These are phyloP conservation scores for Gadopsis marmoratus DNA, from an alignment of 2,797 vertebrate species.

Conservation along the genomic window DNA sequence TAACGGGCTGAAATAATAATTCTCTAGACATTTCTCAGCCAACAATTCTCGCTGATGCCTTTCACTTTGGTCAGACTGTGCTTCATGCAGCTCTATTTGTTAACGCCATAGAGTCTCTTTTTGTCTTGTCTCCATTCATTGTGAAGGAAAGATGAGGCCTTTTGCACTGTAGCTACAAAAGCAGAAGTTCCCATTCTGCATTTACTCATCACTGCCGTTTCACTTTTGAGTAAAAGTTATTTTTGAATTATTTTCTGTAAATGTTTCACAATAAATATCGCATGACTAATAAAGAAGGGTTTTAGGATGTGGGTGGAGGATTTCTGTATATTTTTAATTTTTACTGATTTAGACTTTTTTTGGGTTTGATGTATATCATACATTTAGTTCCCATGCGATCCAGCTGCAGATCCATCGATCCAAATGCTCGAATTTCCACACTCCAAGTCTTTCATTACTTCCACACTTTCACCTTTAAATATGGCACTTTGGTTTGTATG, in stretches of 20 bases:
- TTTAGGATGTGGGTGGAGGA: constrained; percentile 13
- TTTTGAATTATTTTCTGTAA: constrained; percentile 19
- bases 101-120: not conserved
- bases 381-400: not conserved
- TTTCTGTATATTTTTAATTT: constrained; percentile 19
- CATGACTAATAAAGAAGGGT: constrained; percentile 23
- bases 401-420: not conserved
- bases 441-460: constrained; percentile 16
- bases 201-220: constrained; percentile 25
- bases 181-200: constrained; percentile 35
- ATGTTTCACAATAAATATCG: constrained; percentile 12
- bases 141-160: not conserved
- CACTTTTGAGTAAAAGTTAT: not conserved
- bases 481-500: constrained; percentile 50
- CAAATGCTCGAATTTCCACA: not conserved
- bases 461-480: constrained; percentile 27
- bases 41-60: not conserved
- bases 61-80: not conserved
- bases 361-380: not conserved
- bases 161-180: constrained; percentile 6
- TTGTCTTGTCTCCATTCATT: not conserved
- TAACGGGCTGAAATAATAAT: not conserved
- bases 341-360: constrained; percentile 9
- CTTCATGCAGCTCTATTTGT: not conserved
- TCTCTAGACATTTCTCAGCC: not conserved